Evolutionary conservation across 2,888 invertebrate genomes (phyloP).

Genomic region (Nemoura dubitans): DNA sequence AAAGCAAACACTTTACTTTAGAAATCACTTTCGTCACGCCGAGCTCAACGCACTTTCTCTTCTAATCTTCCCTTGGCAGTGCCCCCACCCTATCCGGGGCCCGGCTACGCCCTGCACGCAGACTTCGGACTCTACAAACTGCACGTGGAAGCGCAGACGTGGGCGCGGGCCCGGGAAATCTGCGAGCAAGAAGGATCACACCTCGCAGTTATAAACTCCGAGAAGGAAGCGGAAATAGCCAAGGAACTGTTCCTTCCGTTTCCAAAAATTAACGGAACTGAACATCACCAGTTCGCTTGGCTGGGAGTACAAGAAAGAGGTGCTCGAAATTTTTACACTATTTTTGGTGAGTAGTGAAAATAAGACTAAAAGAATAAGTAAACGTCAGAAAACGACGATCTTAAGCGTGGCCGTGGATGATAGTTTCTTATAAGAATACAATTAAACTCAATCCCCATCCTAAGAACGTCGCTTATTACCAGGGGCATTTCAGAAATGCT

Average conservation of each 20-base stretch:
- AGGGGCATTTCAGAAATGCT: too few relatives aligned
- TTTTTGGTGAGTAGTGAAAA: not conserved
- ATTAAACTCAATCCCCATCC: too few relatives aligned
- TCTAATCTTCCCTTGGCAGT: too few relatives aligned
- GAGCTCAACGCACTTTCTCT: too few relatives aligned
- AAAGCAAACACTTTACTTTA: too few relatives aligned
- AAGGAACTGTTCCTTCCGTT: not conserved
- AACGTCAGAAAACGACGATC: too few relatives aligned
- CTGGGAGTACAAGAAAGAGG: not conserved
- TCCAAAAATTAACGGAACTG: conserved; percentile 1
- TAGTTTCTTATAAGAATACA: too few relatives aligned
- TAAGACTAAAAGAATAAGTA: too few relatives aligned
- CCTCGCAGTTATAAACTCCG: conserved; percentile 39
- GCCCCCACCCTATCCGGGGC: not conserved
- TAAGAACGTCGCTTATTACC: too few relatives aligned
- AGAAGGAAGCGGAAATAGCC: not conserved
- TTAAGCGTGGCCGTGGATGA: too few relatives aligned
- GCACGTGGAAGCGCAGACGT: conserved; percentile 34
- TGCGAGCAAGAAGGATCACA: conserved; percentile 35
- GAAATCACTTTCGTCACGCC: too few relatives aligned
- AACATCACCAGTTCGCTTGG: not conserved
- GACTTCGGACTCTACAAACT: conserved; percentile 42
- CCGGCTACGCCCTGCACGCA: conserved; percentile 31
- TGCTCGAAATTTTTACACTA: not conserved
- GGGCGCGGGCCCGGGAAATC: conserved; percentile 28